Evolutionary conservation across 2,888 invertebrate species (phyloP).

Genomic region (Agrochola litura): DNA sequence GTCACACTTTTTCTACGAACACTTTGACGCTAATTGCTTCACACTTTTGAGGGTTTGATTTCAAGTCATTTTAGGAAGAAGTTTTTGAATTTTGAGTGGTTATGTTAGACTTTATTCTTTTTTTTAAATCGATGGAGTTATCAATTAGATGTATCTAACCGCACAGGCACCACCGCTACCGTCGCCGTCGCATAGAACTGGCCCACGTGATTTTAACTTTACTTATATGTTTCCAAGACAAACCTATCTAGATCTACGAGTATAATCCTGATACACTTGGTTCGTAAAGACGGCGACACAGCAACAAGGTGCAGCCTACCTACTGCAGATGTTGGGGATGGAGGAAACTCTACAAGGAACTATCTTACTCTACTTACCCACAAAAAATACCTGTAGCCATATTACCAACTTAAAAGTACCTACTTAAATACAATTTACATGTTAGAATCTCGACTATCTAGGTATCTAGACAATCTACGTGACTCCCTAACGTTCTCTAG

Average conservation of each 20-base stretch:
- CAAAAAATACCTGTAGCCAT: not conserved
- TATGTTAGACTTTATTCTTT: not conserved
- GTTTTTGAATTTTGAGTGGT: not conserved
- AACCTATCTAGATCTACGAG: not conserved
- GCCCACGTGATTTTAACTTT: not conserved
- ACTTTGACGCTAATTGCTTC: conserved; percentile 81
- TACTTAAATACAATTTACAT: not conserved
- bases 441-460: not conserved
- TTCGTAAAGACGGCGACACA: not conserved
- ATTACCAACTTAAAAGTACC: not conserved
- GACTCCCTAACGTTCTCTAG: not conserved
- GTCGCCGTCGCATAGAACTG: not conserved
- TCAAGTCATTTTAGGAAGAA: conserved; percentile 7
- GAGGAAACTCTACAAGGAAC: not conserved
- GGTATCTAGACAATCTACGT: not conserved
- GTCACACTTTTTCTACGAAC: conserved; percentile 77
- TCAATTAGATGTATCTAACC: not conserved
- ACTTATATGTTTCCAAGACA: not conserved
- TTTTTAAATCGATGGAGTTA: not conserved
- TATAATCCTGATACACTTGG: not conserved
- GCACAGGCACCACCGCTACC: not conserved
- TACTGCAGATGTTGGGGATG: not conserved
- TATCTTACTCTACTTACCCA: not conserved
- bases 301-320: not conserved
- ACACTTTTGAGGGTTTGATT: conserved; percentile 63